Evolutionary conservation across 2,888 invertebrate species (phyloP).

Genomic region (Plusia festucae): DNA sequence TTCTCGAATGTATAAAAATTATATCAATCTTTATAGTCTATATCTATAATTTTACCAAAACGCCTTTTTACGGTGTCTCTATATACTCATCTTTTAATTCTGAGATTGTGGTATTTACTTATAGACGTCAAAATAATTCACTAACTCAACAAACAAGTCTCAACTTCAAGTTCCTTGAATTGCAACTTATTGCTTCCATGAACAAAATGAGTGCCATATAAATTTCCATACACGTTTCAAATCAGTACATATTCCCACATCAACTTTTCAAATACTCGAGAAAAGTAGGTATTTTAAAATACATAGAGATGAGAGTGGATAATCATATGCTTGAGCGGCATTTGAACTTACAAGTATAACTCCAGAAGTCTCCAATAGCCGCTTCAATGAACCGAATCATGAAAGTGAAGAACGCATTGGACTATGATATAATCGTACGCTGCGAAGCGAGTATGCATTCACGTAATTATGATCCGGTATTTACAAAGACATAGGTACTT

Average conservation of each 20-base stretch:
- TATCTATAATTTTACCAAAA: too few species aligned
- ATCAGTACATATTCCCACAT: not conserved
- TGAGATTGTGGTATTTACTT: not conserved
- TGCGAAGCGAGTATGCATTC: conserved; percentile 14
- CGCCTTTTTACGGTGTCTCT: too few species aligned
- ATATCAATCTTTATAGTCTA: too few species aligned
- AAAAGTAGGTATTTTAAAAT: conserved; percentile 5
- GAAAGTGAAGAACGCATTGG: conserved; percentile 33
- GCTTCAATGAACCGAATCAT: conserved; percentile 50
- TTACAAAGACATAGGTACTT: not conserved
- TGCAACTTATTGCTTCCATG: not conserved
- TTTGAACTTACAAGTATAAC: conserved; percentile 9
- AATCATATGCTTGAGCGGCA: conserved; percentile 1
- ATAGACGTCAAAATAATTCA: not conserved
- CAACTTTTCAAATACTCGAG: not conserved
- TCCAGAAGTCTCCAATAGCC: conserved; percentile 2
- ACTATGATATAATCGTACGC: conserved; percentile 30
- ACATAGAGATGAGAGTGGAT: not conserved
- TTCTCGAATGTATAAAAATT: too few species aligned
- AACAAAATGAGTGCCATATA: conserved; percentile 1
- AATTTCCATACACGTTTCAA: not conserved
- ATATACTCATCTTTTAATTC: too few species aligned
- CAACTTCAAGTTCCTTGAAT: not conserved
- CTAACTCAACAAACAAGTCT: too few species aligned
- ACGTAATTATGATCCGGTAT: conserved; percentile 11